These are phyloP conservation scores for Dascyllus trimaculatus DNA, from an alignment of 2,113 vertebrate genomes.

Conservation along the genomic window DNA sequence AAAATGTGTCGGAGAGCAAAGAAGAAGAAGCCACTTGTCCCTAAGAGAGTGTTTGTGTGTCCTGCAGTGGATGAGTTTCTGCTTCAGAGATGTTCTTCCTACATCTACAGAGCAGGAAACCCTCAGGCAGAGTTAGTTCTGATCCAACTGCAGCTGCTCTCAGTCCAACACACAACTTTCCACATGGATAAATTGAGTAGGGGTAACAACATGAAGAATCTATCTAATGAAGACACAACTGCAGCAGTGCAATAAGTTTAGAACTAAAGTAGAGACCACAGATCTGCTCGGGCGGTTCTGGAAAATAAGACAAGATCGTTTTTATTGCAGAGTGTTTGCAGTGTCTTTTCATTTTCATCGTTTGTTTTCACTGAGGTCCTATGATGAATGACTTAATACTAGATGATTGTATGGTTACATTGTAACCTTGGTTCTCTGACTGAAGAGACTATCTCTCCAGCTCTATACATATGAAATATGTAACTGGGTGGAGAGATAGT, in stretches of 20 bases:
- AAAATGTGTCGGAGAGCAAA: slow-evolving; percentile 64
- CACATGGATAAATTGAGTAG: slow-evolving; percentile 46
- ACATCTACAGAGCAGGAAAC: slow-evolving; percentile 9
- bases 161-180: slow-evolving; percentile 33
- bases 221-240: slow-evolving; percentile 36
- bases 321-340: too few relatives aligned
- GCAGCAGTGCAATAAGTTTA: slow-evolving; percentile 1
- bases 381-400: too few relatives aligned
- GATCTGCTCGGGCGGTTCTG: too few relatives aligned
- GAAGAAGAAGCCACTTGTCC: slow-evolving; percentile 39
- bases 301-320: too few relatives aligned
- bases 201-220: slow-evolving; percentile 33
- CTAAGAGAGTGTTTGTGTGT: slow-evolving; percentile 18
- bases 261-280: not conserved
- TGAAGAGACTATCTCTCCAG: too few relatives aligned
- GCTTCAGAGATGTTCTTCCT: slow-evolving; percentile 14
- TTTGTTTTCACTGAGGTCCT: too few relatives aligned
- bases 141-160: slow-evolving; percentile 46
- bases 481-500: too few relatives aligned
- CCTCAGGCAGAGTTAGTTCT: slow-evolving; percentile 52
- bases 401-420: too few relatives aligned
- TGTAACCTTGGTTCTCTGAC: too few relatives aligned
- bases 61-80: slow-evolving; percentile 38
- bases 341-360: too few relatives aligned
- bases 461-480: too few relatives aligned